A percentile compares a stretch with the other conserved stretches of the same genome.
Evolutionary conservation across 2,113 vertebrate species (phyloP).

Genomic region (Bos indicus): DNA sequence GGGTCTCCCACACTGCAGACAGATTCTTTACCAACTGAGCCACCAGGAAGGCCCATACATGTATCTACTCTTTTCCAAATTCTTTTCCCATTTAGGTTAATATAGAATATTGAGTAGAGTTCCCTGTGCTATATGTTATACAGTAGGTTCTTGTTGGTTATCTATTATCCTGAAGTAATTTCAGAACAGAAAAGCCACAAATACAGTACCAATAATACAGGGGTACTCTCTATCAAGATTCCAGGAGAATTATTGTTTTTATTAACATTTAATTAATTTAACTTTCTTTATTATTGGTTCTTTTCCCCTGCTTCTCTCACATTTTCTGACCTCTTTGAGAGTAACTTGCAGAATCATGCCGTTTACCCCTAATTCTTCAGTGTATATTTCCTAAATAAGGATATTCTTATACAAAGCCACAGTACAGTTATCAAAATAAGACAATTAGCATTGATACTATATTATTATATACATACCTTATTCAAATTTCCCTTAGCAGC

Average conservation of each 20-base stretch:
- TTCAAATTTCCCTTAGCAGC: not conserved
- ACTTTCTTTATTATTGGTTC: not conserved
- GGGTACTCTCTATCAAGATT: not conserved
- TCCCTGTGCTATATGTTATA: not conserved
- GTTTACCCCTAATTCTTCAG: not conserved
- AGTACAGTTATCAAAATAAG: not conserved
- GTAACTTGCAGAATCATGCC: not conserved
- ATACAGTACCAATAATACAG: not conserved
- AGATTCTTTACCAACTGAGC: not conserved
- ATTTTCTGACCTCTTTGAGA: not conserved
- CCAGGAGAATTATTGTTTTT: not conserved
- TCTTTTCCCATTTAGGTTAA: not conserved
- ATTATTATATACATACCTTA: not conserved
- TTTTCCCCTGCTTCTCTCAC: not conserved
- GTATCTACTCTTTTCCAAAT: not conserved
- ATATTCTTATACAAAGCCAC: not conserved
- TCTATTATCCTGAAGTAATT: not conserved
- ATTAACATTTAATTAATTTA: not conserved
- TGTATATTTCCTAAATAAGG: not conserved
- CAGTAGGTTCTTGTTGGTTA: not conserved
- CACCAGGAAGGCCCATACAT: not conserved
- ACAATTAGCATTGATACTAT: not conserved
- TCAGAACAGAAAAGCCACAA: not conserved
- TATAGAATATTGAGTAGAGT: not conserved
- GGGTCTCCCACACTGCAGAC: not conserved